phyloP scores from a whole-genome alignment of 2,113 vertebrate genomes.

The Theristicus caerulescens region DNA sequence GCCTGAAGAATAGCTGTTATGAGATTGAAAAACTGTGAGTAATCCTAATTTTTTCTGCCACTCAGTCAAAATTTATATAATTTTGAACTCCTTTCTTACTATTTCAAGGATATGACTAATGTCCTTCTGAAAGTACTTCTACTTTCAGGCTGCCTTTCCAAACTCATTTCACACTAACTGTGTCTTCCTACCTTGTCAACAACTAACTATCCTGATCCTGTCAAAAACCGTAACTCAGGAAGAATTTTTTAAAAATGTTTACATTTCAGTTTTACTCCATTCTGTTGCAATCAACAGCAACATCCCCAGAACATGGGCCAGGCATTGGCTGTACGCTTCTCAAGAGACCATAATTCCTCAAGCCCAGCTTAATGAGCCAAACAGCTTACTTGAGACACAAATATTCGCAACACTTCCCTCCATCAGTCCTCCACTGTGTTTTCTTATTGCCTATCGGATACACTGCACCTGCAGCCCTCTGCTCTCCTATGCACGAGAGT shows the following conservation, averaged over 20 bases:
- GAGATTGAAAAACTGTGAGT: neutral
- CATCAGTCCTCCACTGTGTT: neutral
- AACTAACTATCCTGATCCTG: neutral
- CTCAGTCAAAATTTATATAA: neutral
- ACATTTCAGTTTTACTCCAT: neutral
- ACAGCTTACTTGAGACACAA: neutral
- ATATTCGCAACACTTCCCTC: neutral
- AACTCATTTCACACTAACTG: neutral
- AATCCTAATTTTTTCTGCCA: neutral
- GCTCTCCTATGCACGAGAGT: neutral
- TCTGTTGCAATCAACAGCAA: neutral
- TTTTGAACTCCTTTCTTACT: neutral
- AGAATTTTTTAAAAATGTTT: neutral
- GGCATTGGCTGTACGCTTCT: neutral
- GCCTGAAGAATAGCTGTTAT: neutral
- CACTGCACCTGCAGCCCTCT: neutral
- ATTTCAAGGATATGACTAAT: neutral
- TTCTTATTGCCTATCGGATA: neutral
- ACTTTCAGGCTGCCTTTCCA: neutral
- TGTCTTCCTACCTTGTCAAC: neutral
- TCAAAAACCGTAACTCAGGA: neutral
- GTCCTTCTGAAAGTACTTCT: neutral
- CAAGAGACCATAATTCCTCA: neutral
- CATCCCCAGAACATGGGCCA: neutral
- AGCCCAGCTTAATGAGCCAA: neutral